Conservation (phyloP, 1,140 invertebrate species). For the Drosophila setifemur region DNA sequence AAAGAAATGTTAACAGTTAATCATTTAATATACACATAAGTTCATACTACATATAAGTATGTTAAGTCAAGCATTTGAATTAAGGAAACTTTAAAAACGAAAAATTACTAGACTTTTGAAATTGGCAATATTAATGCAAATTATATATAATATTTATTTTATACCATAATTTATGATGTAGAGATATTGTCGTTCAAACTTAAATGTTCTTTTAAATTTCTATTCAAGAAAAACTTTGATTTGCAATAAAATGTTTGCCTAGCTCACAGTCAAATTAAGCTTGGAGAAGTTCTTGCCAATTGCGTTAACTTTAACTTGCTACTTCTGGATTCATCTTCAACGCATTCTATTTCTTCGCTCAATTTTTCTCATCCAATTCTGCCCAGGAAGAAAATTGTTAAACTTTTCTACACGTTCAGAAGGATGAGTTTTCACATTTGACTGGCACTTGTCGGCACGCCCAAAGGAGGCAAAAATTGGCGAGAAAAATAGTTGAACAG, state of each 20-base stretch:
- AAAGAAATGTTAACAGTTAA: too few relatives aligned
- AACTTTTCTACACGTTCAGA: background rate
- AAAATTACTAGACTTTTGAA: too few relatives aligned
- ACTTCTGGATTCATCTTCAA: background rate
- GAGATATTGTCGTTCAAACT: background rate
- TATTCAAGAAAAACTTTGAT: background rate
- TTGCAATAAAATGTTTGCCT: background rate
- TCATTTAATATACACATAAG: too few relatives aligned
- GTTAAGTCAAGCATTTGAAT: too few relatives aligned
- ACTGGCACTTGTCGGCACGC: background rate
- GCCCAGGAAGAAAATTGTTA: background rate
- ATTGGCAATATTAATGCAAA: too few relatives aligned
- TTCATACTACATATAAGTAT: too few relatives aligned
- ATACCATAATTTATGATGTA: background rate
- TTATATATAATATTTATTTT: too few relatives aligned
- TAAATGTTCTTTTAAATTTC: background rate
- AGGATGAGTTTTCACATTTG: background rate
- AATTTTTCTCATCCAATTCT: background rate
- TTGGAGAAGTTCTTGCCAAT: conserved; percentile 12
- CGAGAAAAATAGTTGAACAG: background rate
- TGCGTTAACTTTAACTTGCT: background rate
- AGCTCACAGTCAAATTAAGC: background rate
- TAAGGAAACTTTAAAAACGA: too few relatives aligned
- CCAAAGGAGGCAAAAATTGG: background rate
- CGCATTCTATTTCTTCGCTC: background rate